Percentiles rank a stretch among this genome's conserved stretches.
phyloP scores from a whole-genome alignment of 2,113 vertebrate species.

The Sardina pilchardus region DNA sequence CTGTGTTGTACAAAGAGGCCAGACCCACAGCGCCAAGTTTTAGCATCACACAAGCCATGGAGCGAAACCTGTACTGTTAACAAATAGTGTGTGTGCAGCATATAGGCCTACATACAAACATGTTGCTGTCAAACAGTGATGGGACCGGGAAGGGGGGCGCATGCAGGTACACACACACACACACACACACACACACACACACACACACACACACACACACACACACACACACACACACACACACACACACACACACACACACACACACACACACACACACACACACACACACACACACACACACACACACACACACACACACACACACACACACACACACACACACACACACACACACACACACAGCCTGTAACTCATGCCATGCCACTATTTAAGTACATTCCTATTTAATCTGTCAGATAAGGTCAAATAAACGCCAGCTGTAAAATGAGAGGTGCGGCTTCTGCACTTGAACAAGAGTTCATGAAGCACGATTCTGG shows the following conservation, averaged over 20 bases:
- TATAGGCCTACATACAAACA: background rate
- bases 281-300: background rate
- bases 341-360: background rate
- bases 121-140: background rate
- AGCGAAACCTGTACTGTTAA: background rate
- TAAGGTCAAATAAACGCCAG: slow-evolving; percentile 6
- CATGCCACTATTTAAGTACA: background rate
- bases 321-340: background rate
- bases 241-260: background rate
- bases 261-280: background rate
- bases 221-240: background rate
- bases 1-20: background rate
- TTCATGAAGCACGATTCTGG: background rate
- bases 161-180: background rate
- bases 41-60: background rate
- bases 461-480: background rate
- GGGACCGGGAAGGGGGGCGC: background rate
- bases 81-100: background rate
- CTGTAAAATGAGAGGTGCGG: background rate
- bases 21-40: background rate
- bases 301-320: background rate
- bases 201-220: background rate
- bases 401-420: slow-evolving; percentile 8
- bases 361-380: background rate
- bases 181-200: background rate